A percentile compares a stretch with the other conserved stretches of the same genome.
Conservation (phyloP, 2,797 vertebrate genomes). For the Manis pentadactyla region DNA sequence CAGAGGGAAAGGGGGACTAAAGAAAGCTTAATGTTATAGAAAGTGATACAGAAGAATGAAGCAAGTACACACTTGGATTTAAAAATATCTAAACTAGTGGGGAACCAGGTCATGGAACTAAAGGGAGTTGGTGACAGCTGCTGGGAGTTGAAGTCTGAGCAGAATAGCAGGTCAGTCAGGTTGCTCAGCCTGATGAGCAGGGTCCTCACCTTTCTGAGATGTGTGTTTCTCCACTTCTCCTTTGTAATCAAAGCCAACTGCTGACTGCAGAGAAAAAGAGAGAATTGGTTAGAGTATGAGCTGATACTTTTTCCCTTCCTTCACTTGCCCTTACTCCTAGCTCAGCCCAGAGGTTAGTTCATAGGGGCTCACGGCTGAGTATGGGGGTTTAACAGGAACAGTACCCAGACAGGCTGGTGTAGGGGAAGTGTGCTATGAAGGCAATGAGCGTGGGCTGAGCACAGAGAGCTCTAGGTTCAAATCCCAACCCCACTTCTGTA, state of each 20-base stretch:
- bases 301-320: not conserved
- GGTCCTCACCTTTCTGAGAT: constrained; percentile 86
- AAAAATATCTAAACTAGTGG: not conserved
- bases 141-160: not conserved
- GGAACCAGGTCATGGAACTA: not conserved
- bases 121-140: not conserved
- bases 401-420: not conserved
- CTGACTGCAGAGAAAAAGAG: constrained; percentile 89
- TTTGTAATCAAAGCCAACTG: constrained; percentile 96
- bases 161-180: not conserved
- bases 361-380: not conserved
- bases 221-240: constrained; percentile 93
- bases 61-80: not conserved
- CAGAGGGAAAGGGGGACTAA: not conserved
- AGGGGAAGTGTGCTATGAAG: not conserved
- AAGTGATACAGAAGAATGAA: not conserved
- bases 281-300: not conserved
- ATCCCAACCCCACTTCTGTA: not conserved
- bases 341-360: not conserved
- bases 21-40: not conserved
- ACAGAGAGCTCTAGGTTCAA: not conserved
- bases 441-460: not conserved
- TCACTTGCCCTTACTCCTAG: not conserved
- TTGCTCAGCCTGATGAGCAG: not conserved
- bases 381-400: not conserved